These are phyloP conservation scores for Paracanthobrama guichenoti DNA, from an alignment of 2,113 vertebrate genomes.

Conservation along the genomic window DNA sequence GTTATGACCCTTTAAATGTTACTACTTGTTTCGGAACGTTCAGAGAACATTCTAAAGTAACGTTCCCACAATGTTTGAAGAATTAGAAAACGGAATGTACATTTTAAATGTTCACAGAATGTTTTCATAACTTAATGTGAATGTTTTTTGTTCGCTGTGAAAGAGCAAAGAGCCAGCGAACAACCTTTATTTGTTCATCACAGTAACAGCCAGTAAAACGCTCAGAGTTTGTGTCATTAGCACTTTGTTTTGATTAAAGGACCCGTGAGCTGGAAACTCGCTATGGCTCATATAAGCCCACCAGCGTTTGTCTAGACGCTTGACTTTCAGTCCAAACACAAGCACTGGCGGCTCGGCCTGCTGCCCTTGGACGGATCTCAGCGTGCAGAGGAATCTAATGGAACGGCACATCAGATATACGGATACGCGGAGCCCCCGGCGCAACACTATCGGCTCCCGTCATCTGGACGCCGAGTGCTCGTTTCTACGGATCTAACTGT, in stretches of 20 bases:
- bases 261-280: neutral
- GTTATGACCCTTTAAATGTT: too few relatives aligned
- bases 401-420: neutral
- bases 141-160: too few relatives aligned
- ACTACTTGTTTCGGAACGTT: too few relatives aligned
- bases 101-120: too few relatives aligned
- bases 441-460: neutral
- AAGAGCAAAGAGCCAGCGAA: neutral
- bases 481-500: neutral
- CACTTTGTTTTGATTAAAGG: neutral
- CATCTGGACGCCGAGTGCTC: neutral
- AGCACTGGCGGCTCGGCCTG: neutral
- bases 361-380: neutral
- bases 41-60: too few relatives aligned
- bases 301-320: neutral
- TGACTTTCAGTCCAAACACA: neutral
- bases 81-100: too few relatives aligned
- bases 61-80: too few relatives aligned
- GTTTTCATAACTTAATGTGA: too few relatives aligned
- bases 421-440: neutral
- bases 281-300: slow-evolving; percentile 13
- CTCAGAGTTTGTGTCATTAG: neutral
- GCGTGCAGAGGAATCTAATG: neutral
- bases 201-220: neutral
- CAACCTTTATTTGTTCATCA: neutral